Percentiles rank a stretch among this genome's conserved stretches.
Conservation (phyloP, 2,113 vertebrate species). For the Nematolebias whitei region DNA sequence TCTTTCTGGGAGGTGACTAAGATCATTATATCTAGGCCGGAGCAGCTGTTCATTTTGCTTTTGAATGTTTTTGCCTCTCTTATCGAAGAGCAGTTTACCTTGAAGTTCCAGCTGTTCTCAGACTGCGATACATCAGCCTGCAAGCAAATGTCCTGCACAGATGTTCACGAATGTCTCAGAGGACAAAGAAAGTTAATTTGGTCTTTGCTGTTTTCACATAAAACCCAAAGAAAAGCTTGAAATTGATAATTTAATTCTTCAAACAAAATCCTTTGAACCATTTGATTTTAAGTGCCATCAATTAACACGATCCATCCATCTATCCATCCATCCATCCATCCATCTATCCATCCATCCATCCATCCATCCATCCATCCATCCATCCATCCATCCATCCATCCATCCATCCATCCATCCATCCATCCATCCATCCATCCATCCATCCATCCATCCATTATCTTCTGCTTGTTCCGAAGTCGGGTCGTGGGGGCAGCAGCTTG, state of each 20-base stretch:
- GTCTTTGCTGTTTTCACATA: not conserved
- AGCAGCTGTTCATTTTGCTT: slow-evolving; percentile 11
- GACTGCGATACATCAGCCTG: slow-evolving; percentile 5
- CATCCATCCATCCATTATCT: too few relatives aligned
- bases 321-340: too few relatives aligned
- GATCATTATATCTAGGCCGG: not conserved
- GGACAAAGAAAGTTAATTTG: not conserved
- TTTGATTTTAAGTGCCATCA: too few relatives aligned
- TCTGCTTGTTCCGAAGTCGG: too few relatives aligned
- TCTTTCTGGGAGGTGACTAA: not conserved
- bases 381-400: too few relatives aligned
- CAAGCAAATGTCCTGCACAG: slow-evolving; percentile 15
- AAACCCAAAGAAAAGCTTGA: not conserved
- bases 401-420: too few relatives aligned
- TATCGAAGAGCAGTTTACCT: slow-evolving; percentile 20
- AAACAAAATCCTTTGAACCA: not conserved
- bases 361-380: too few relatives aligned
- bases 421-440: too few relatives aligned
- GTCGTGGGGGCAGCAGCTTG: too few relatives aligned
- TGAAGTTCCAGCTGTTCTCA: slow-evolving; percentile 29
- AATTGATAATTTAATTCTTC: not conserved
- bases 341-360: too few relatives aligned
- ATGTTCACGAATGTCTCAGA: slow-evolving; percentile 11
- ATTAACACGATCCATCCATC: too few relatives aligned
- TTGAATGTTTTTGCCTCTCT: not conserved